These are phyloP conservation scores for Harpalus rufipes DNA, from an alignment of 2,888 invertebrate genomes.

Conservation along the genomic window DNA sequence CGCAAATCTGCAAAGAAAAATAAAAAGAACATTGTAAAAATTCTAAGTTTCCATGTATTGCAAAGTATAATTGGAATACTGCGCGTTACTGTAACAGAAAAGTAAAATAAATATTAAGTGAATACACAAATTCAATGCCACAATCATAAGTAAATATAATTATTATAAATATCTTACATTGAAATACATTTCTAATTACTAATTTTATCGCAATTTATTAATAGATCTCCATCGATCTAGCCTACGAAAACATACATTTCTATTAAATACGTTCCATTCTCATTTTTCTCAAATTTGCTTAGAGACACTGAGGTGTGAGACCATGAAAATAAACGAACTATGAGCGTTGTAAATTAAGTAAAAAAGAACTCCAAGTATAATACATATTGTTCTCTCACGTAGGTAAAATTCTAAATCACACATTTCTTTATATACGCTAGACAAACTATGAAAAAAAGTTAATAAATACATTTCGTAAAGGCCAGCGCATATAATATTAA, in stretches of 20 bases:
- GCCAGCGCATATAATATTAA: conserved; percentile 62
- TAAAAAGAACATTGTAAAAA: conserved; percentile 8
- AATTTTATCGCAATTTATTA: conserved; percentile 73
- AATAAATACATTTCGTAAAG: conserved; percentile 63
- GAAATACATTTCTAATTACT: conserved; percentile 77
- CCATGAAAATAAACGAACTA: conserved; percentile 54
- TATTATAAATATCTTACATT: conserved; percentile 79
- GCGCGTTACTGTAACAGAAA: conserved; percentile 11
- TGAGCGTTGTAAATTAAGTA: conserved; percentile 62
- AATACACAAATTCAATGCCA: conserved; percentile 68
- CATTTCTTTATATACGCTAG: conserved; percentile 63
- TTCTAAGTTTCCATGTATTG: background rate
- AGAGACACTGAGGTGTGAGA: conserved; percentile 58
- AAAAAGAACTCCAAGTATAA: conserved; percentile 63
- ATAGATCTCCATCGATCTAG: conserved; percentile 75
- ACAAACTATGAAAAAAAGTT: conserved; percentile 60
- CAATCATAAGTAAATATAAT: conserved; percentile 78
- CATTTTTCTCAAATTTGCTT: conserved; percentile 54
- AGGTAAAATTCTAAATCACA: conserved; percentile 67
- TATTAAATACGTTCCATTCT: conserved; percentile 64
- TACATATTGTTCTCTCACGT: conserved; percentile 67
- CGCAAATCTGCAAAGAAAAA: background rate
- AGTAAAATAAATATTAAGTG: conserved; percentile 45
- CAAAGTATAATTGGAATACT: background rate
- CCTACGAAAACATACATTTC: conserved; percentile 75